phyloP scores from a whole-genome alignment of 2,888 invertebrate genomes.

The Lasioglossum malachurum region DNA sequence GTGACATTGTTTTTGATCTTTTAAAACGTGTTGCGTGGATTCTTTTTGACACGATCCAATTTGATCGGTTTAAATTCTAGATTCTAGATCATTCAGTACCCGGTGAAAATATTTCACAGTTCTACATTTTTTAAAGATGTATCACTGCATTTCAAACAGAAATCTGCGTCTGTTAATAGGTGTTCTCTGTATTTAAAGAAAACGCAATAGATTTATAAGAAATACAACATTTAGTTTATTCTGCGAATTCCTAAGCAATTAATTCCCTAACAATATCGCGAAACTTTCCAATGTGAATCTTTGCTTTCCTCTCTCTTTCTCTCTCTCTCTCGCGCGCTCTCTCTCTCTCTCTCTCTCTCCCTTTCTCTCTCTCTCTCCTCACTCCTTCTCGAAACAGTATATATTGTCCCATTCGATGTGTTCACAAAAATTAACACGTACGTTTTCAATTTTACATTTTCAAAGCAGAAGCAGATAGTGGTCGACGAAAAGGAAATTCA shows the following conservation, averaged over 20 bases:
- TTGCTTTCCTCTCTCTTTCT: constrained; percentile 40
- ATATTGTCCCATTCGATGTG: constrained; percentile 72
- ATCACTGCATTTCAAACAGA: background rate
- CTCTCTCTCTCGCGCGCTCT: background rate
- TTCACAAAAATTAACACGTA: constrained; percentile 74
- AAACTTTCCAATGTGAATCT: constrained; percentile 74
- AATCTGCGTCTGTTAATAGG: constrained; percentile 22
- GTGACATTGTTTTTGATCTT: background rate
- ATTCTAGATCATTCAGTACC: background rate
- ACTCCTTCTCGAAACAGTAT: constrained; percentile 6
- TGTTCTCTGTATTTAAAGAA: constrained; percentile 48
- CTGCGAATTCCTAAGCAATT: constrained; percentile 83
- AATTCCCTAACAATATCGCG: constrained; percentile 82
- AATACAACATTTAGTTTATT: constrained; percentile 84
- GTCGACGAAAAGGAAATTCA: constrained; percentile 34
- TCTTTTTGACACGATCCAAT: background rate
- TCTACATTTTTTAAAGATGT: constrained; percentile 17
- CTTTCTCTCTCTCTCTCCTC: background rate
- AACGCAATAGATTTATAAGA: constrained; percentile 76
- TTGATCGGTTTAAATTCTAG: background rate
- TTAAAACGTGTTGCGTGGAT: background rate
- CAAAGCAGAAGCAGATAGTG: constrained; percentile 54
- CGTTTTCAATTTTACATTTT: constrained; percentile 76
- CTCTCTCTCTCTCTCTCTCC: background rate
- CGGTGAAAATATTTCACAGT: constrained; percentile 2